Base-by-base conservation (phyloP, 2,797 vertebrate species). In the Chelon labrosus region DNA sequence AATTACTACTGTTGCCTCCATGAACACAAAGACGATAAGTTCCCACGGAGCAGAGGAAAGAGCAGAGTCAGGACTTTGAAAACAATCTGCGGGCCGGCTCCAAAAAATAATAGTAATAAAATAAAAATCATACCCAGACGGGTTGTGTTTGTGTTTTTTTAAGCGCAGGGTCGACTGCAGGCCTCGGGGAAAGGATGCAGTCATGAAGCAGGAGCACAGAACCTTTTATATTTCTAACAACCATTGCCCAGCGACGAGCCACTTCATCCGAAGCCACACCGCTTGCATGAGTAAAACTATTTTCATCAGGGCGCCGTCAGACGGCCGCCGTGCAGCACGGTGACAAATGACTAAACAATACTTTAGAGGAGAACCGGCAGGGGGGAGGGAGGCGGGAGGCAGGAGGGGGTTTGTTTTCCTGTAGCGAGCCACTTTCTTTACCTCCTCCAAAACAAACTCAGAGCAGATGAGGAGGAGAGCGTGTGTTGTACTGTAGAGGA, bases 231-330 rank as follows among this genome's bases (percentile, higher is more conserved):
- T 71, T 46, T 83, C 42, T n/a, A n/a, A n/a, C n/a, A n/a, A n/a
- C 51, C 42, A 9, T 38, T n/a, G 31, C 65, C 38, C 52, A 20
- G 67, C 38, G 27, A 41, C 60, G 46, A 70, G 64, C 0, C 69
- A 13, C 58, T 77, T 77, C 65, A 81, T 75, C 79, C 42, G 70
- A 65, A 67, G 70, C 63, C 73, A 56, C 75, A 20, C 46, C 1
- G 46, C 65, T 61, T 31, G 54, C 47, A 65, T 59, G 71, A 65
- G 54, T 71, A 65, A 66, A 79, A 66, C 19, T 67, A 50, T 80
- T 79, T 80, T 75, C 77, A 87, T 87, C 84, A 86, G n/a, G 88
- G 76, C 12, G 5, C 71, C 74, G 75, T 86, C 70, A 75, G 68
- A 52, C 69, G 46, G 70, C 57, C 64, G 2, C n/a, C 22, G 57